phyloP scores from a whole-genome alignment of 2,888 invertebrate species.

The Saturnia japonica region DNA sequence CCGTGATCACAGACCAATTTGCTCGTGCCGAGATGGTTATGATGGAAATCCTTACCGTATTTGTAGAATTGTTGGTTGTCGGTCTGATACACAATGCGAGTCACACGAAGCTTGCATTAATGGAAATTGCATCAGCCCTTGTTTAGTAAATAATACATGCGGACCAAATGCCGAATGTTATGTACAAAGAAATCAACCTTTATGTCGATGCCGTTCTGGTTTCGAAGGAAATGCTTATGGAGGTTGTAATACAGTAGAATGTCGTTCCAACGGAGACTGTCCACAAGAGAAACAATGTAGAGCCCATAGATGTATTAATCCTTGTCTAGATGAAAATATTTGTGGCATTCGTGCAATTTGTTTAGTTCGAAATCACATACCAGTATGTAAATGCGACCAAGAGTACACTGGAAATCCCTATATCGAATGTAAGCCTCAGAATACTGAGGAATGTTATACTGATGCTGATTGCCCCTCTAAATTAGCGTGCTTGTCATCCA shows the following conservation, averaged over 20 bases:
- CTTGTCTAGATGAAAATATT: constrained; percentile 88
- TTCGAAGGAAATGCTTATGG: constrained; percentile 90
- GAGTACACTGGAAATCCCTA: constrained; percentile 91
- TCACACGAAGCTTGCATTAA: constrained; percentile 92
- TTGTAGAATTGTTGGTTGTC: constrained; percentile 91
- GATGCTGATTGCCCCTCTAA: constrained; percentile 92
- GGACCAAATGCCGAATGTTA: constrained; percentile 92
- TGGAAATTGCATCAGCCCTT: constrained; percentile 93
- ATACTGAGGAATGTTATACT: constrained; percentile 87
- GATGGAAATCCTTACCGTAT: constrained; percentile 93
- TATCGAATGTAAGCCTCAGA: constrained; percentile 88
- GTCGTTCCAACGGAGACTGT: constrained; percentile 93
- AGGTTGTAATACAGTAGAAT: constrained; percentile 90
- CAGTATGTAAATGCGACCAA: constrained; percentile 91
- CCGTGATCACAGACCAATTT: constrained; percentile 91
- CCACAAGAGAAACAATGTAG: constrained; percentile 92
- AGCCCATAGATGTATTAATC: constrained; percentile 92
- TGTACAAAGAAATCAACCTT: constrained; percentile 86
- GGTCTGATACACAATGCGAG: constrained; percentile 91
- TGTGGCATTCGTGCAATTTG: constrained; percentile 92
- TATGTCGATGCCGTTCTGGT: constrained; percentile 91
- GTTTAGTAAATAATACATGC: constrained; percentile 89
- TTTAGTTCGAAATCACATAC: constrained; percentile 89
- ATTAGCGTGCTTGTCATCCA: constrained; percentile 90
- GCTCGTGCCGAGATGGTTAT: constrained; percentile 91